Evolutionary conservation across 2,113 vertebrate genomes (phyloP).

Genomic region (Cinclus cinclus): DNA sequence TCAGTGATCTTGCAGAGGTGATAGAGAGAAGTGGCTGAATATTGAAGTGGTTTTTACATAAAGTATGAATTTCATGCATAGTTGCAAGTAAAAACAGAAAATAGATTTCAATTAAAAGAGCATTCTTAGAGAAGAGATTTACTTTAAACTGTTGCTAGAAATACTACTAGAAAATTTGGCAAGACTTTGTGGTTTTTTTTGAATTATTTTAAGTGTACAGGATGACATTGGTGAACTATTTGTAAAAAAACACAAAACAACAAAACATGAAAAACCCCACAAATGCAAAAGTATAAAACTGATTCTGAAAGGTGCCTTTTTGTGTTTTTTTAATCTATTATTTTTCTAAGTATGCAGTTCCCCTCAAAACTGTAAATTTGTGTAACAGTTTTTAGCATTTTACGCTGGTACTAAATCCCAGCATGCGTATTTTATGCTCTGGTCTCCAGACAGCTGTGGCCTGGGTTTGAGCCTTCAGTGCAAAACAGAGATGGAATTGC

Average conservation of each 20-base stretch:
- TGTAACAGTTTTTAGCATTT: neutral
- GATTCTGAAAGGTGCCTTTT: neutral
- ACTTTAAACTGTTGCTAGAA: neutral
- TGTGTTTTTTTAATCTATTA: neutral
- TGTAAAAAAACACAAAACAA: neutral
- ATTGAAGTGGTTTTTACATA: neutral
- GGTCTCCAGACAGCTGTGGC: neutral
- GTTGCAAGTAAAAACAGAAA: neutral
- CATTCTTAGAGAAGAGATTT: neutral
- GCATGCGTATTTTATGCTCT: neutral
- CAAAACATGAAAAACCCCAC: fast-evolving
- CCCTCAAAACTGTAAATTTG: fast-evolving
- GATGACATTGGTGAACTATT: neutral
- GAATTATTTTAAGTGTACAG: neutral
- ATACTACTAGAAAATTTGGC: neutral
- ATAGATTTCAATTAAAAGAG: neutral
- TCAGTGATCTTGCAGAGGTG: neutral
- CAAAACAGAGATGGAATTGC: neutral
- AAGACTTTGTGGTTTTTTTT: neutral
- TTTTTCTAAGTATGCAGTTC: neutral
- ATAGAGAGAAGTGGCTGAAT: neutral
- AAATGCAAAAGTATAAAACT: neutral
- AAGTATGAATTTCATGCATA: neutral
- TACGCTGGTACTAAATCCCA: neutral
- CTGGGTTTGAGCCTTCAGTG: neutral